Base-by-base conservation (phyloP, 2,888 invertebrate genomes). In the Coelopa pilipes region DNA sequence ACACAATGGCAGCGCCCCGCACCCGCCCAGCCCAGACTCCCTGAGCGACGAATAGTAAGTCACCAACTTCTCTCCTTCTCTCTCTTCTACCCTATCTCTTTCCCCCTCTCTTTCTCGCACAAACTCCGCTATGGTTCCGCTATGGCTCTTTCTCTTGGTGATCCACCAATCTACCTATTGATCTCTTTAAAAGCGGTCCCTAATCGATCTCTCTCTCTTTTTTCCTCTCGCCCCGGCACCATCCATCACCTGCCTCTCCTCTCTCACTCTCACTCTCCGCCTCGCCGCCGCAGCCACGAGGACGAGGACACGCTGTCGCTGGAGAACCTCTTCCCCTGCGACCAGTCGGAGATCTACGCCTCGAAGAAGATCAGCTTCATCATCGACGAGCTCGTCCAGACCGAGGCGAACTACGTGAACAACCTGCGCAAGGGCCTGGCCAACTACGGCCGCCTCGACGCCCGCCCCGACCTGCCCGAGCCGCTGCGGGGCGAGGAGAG, bases 381-480 rank as follows among this genome's bases (percentile, higher is more conserved):
- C n/a, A 84, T 88, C 24, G 86, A 87, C 71, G 87, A 88, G 74
- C 79, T 88, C n/a, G 80, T 87, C 71, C 84, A 86, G 75, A 88
- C 87, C 21, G 88, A 88, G 75, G 84, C 82, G 46, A 87, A 84
- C 70, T 88, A 88, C 74, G 83, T 88, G 1, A 82, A 82, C 46
- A 86, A 86, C 73, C 72, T 88, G 49, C 83, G 82, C 65, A 82
- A 83, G 17, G 88, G 88, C 0, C 63, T 88, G 9, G 60, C 72
- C 74, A 85, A 86, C 76, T 88, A 88, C 78, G 83, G 87, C 1
- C 70, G 75, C 3, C 76, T 86, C 19, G 83, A 84, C 62, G 67
- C 71, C 13, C 77, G 80, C 1, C 78, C 81, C 13, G 79, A 84
- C 75, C 76, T 86, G 55, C 88, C 88, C 0, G 82, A 82, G 3